A percentile compares a stretch with the other conserved stretches of the same genome.
Evolutionary conservation across 2,113 vertebrate genomes (phyloP).

Genomic region (Callipepla californica): DNA sequence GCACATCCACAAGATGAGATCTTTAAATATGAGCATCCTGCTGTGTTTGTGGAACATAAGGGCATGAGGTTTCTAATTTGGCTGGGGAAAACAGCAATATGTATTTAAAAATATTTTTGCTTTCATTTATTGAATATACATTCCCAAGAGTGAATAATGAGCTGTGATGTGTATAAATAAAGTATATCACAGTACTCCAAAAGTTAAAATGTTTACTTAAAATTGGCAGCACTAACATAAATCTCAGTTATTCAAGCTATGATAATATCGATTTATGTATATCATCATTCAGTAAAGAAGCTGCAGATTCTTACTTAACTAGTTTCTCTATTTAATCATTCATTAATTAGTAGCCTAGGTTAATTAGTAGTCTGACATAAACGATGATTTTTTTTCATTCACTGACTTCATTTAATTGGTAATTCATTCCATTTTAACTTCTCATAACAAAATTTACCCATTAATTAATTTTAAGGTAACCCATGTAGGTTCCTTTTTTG

Average conservation of each 20-base stretch:
- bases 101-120: conserved; percentile 45
- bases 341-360: not conserved
- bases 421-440: not conserved
- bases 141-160: conserved; percentile 39
- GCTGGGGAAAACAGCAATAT: conserved; percentile 29
- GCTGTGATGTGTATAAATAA: conserved; percentile 40
- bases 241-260: not conserved
- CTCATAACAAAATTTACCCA: not conserved
- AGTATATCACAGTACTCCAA: not conserved
- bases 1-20: conserved; percentile 12
- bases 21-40: not conserved
- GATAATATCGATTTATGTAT: not conserved
- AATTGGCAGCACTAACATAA: conserved; percentile 29
- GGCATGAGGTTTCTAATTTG: conserved; percentile 48
- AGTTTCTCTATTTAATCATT: not conserved
- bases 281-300: not conserved
- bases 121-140: conserved; percentile 9
- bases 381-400: not conserved
- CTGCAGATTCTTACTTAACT: not conserved
- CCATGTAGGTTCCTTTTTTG: not conserved
- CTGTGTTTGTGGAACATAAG: conserved; percentile 47
- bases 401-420: not conserved
- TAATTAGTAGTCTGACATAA: not conserved
- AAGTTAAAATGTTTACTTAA: conserved; percentile 28
- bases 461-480: conserved; percentile 2